phyloP scores from a whole-genome alignment of 2,797 vertebrate species.

The Sarcoramphus papa region DNA sequence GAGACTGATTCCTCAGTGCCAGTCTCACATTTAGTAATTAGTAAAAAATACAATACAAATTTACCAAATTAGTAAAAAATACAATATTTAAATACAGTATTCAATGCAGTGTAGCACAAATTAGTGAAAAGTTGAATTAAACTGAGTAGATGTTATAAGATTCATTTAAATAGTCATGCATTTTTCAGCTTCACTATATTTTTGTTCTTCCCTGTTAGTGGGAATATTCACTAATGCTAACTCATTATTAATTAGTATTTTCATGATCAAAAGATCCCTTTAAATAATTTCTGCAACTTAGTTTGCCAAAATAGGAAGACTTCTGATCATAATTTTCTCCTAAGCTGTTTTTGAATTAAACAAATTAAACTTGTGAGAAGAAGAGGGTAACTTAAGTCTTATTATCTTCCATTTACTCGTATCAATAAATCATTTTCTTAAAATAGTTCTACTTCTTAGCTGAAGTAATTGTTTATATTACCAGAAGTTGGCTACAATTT shows the following conservation, averaged over 20 bases:
- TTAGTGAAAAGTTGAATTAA: neutral
- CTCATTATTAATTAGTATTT: slow-evolving; percentile 2
- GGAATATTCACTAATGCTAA: neutral
- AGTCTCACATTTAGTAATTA: neutral
- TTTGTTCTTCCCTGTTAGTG: neutral
- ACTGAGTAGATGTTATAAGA: neutral
- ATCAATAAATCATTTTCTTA: slow-evolving; percentile 21
- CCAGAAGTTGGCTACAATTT: neutral
- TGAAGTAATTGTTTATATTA: slow-evolving; percentile 23
- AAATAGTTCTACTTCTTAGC: neutral
- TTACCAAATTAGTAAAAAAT: neutral
- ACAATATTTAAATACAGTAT: neutral
- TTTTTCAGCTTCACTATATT: neutral
- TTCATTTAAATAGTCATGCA: neutral
- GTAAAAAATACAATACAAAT: neutral
- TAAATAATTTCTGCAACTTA: slow-evolving; percentile 16
- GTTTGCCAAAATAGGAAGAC: slow-evolving; percentile 7
- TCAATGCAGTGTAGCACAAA: neutral
- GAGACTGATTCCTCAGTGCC: neutral
- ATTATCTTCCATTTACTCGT: neutral
- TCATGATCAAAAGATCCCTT: neutral
- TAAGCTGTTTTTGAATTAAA: neutral
- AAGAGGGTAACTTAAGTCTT: neutral
- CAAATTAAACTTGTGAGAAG: neutral
- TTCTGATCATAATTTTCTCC: neutral